Evolutionary conservation across 2,113 vertebrate species (phyloP).

Genomic region (Myiozetetes cayanensis): DNA sequence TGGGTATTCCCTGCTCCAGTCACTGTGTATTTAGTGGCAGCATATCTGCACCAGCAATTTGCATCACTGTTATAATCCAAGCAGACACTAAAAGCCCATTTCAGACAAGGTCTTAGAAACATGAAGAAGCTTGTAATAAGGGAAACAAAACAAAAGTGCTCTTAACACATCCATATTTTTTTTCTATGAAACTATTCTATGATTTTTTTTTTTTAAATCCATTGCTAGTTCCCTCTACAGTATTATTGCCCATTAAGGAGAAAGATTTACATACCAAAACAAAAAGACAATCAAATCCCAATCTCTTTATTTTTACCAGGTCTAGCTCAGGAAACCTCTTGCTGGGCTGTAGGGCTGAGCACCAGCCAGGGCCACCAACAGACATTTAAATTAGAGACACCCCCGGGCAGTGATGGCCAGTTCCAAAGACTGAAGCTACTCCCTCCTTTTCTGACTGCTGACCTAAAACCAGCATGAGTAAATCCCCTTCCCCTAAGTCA

Average conservation of each 20-base stretch:
- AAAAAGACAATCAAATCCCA: background rate
- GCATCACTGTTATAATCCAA: background rate
- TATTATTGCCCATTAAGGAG: background rate
- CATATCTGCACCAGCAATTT: background rate
- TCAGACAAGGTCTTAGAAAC: background rate
- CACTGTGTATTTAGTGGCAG: background rate
- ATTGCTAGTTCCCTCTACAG: background rate
- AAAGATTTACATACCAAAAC: background rate
- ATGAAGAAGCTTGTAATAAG: background rate
- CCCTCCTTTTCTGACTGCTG: background rate
- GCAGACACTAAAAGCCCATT: background rate
- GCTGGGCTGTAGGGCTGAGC: background rate
- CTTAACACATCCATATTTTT: background rate
- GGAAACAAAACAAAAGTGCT: background rate
- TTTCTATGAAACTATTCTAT: background rate
- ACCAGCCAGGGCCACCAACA: background rate
- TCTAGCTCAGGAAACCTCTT: background rate
- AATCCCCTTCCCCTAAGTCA: background rate
- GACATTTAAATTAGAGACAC: background rate
- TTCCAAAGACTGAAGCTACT: background rate
- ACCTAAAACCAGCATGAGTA: background rate
- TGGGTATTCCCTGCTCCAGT: background rate
- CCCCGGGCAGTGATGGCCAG: background rate
- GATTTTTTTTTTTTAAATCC: background rate
- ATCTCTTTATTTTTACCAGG: background rate